These are phyloP conservation scores for Ia io DNA, from an alignment of 2,113 vertebrate genomes.

Conservation along the genomic window DNA sequence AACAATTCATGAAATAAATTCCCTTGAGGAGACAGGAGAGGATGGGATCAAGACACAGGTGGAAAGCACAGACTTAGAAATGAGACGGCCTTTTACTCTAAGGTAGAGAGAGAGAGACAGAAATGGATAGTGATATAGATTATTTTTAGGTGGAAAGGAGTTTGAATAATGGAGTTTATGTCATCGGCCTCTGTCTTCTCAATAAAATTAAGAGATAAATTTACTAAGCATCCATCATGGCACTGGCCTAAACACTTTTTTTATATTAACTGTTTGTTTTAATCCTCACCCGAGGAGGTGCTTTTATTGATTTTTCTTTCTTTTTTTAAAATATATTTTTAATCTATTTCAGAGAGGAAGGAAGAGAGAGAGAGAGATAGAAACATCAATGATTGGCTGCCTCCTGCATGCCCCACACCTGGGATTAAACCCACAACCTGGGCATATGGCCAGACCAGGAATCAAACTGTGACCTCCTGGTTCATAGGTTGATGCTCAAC, in stretches of 20 bases:
- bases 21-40: not conserved
- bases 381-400: not conserved
- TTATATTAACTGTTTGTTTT: not conserved
- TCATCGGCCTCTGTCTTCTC: not conserved
- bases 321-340: too few relatives aligned
- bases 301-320: not conserved
- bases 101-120: not conserved
- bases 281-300: not conserved
- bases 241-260: not conserved
- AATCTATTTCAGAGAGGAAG: too few relatives aligned
- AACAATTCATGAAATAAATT: not conserved
- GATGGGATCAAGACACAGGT: not conserved
- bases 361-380: not conserved
- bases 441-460: not conserved
- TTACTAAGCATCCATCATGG: not conserved
- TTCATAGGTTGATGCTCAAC: not conserved
- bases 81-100: not conserved
- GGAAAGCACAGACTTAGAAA: not conserved
- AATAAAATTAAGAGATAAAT: not conserved
- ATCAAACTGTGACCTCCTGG: not conserved
- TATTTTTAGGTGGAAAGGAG: not conserved
- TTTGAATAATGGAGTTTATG: not conserved
- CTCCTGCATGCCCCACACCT: not conserved
- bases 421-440: not conserved
- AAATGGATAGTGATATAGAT: too few relatives aligned